A percentile compares a stretch with the other conserved stretches of the same genome.
These are phyloP conservation scores for Drosophila nigricruria DNA, from an alignment of 2,888 invertebrate genomes.

Conservation along the genomic window DNA sequence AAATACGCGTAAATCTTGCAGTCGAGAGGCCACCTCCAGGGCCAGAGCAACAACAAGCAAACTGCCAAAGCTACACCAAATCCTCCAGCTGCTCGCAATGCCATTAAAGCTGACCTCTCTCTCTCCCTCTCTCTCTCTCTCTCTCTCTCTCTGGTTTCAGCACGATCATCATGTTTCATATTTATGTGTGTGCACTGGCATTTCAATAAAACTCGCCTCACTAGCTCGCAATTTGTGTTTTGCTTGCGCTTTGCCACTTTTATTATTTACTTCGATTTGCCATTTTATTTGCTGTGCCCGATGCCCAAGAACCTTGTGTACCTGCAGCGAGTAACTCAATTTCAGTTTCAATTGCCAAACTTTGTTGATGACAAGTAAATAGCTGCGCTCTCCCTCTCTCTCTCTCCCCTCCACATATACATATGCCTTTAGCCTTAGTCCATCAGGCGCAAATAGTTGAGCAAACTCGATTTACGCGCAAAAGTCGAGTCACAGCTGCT, in stretches of 20 bases:
- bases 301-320: slow-evolving; percentile 28
- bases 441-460: slow-evolving; percentile 6
- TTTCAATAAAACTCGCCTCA: slow-evolving; percentile 63
- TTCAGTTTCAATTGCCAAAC: slow-evolving; percentile 13
- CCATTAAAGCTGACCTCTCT: slow-evolving; percentile 42
- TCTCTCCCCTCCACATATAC: rapidly evolving
- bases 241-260: slow-evolving; percentile 59
- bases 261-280: slow-evolving; percentile 54
- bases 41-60: not conserved
- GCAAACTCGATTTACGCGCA: slow-evolving; percentile 43
- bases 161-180: slow-evolving; percentile 67
- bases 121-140: not conserved
- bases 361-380: slow-evolving; percentile 6
- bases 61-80: not conserved
- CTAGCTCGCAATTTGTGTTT: slow-evolving; percentile 38
- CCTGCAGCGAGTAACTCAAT: slow-evolving; percentile 6
- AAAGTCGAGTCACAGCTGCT: slow-evolving; percentile 28
- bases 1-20: slow-evolving; percentile 77
- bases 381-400: not conserved
- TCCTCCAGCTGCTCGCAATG: not conserved
- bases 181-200: slow-evolving; percentile 53
- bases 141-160: not conserved
- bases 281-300: slow-evolving; percentile 50
- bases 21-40: slow-evolving; percentile 32
- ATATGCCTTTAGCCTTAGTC: not conserved